Conservation (phyloP, 2,797 vertebrate species). For the Hylomyscus alleni region DNA sequence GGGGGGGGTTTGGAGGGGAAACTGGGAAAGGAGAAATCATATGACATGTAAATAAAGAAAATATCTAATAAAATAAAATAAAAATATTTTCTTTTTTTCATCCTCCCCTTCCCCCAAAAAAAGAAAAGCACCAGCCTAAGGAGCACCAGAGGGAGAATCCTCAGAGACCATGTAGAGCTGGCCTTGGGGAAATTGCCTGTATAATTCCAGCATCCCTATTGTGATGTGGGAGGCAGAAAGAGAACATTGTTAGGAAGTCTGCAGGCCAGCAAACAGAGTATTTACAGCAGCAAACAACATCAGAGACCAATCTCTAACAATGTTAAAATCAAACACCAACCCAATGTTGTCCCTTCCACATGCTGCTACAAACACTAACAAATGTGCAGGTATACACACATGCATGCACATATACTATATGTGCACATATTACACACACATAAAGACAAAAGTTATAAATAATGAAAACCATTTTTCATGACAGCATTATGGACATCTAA, state of each 20-base stretch:
- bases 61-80: too few relatives aligned
- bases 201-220: not conserved
- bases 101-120: too few relatives aligned
- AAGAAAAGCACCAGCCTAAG: not conserved
- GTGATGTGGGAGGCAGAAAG: not conserved
- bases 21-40: too few relatives aligned
- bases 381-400: not conserved
- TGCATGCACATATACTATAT: not conserved
- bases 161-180: not conserved
- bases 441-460: not conserved
- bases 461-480: slow-evolving; percentile 29
- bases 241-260: not conserved
- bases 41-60: too few relatives aligned
- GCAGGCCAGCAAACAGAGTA: not conserved
- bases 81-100: too few relatives aligned
- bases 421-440: not conserved
- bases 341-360: not conserved
- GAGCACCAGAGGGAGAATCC: not conserved
- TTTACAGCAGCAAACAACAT: not conserved
- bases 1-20: too few relatives aligned
- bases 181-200: not conserved
- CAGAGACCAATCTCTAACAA: not conserved
- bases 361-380: not conserved
- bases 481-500: not conserved
- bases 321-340: not conserved